Percentiles rank a stretch among this genome's conserved stretches.
phyloP scores from a whole-genome alignment of 2,888 invertebrate species.

The Invenusta paracnida region DNA sequence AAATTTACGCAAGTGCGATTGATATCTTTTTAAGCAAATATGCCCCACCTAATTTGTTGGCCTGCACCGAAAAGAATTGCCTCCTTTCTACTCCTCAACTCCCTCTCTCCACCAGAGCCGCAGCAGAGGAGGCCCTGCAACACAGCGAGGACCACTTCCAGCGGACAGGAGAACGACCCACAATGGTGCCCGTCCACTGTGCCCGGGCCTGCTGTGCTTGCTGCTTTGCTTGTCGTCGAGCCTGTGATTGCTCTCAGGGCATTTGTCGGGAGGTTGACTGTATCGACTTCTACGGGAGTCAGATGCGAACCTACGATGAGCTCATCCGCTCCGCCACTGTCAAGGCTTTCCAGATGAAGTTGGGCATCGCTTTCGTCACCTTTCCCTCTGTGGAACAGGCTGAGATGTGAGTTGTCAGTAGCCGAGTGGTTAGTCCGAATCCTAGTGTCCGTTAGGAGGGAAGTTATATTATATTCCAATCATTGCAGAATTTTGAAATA shows the following conservation, averaged over 20 bases:
- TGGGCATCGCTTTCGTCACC: constrained; percentile 85
- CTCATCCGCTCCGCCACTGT: constrained; percentile 67
- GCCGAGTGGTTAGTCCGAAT: too few relatives aligned
- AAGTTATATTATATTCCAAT: too few relatives aligned
- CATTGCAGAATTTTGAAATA: too few relatives aligned
- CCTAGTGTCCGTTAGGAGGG: too few relatives aligned
- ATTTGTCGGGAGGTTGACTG: constrained; percentile 1
- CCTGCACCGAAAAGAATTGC: neutral
- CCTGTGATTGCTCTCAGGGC: neutral
- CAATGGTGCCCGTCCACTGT: constrained; percentile 68
- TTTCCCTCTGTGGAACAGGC: constrained; percentile 64
- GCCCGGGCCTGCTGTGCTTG: constrained; percentile 65
- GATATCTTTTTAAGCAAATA: too few relatives aligned
- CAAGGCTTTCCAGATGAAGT: constrained; percentile 73
- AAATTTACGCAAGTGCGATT: too few relatives aligned
- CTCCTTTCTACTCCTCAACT: neutral
- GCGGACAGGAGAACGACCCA: constrained; percentile 66
- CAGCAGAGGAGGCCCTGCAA: neutral
- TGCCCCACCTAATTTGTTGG: too few relatives aligned
- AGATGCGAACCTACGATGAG: neutral
- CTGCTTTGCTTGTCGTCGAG: too few relatives aligned
- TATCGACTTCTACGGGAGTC: neutral
- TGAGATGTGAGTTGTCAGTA: constrained; percentile 52
- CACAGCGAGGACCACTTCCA: neutral
- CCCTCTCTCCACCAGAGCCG: neutral